phyloP scores from a whole-genome alignment of 2,113 vertebrate species.

The Tretioscincus oriximinensis region DNA sequence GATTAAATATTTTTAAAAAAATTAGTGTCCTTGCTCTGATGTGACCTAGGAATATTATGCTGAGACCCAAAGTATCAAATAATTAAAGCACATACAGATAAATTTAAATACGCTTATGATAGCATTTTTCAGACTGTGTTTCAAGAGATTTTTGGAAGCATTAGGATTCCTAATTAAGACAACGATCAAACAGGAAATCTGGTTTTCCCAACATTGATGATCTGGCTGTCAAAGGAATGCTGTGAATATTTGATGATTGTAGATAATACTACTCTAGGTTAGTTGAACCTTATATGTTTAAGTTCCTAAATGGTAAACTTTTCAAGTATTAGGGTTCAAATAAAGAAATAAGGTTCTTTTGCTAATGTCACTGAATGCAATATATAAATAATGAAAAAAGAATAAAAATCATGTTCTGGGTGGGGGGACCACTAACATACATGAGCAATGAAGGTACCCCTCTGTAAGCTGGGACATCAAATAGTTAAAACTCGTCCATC shows the following conservation, averaged over 20 bases:
- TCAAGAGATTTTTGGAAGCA: background rate
- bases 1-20: slow-evolving; percentile 22
- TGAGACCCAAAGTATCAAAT: background rate
- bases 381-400: background rate
- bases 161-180: background rate
- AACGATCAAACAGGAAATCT: background rate
- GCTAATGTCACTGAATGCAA: background rate
- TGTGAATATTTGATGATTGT: background rate
- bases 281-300: background rate
- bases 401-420: background rate
- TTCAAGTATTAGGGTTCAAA: background rate
- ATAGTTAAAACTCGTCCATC: too few species aligned
- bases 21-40: slow-evolving; percentile 27
- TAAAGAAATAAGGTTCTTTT: background rate
- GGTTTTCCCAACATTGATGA: background rate
- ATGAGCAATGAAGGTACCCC: too few species aligned
- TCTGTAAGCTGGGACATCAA: too few species aligned
- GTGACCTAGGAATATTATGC: slow-evolving; percentile 3
- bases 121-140: background rate
- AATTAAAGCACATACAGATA: background rate
- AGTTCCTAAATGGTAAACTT: background rate
- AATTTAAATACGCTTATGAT: background rate
- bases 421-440: too few species aligned
- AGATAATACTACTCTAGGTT: background rate
- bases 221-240: background rate